Percentiles rank a stretch among this genome's conserved stretches.
Evolutionary conservation across 2,797 vertebrate species (phyloP).

Genomic region (Myripristis jacobus): DNA sequence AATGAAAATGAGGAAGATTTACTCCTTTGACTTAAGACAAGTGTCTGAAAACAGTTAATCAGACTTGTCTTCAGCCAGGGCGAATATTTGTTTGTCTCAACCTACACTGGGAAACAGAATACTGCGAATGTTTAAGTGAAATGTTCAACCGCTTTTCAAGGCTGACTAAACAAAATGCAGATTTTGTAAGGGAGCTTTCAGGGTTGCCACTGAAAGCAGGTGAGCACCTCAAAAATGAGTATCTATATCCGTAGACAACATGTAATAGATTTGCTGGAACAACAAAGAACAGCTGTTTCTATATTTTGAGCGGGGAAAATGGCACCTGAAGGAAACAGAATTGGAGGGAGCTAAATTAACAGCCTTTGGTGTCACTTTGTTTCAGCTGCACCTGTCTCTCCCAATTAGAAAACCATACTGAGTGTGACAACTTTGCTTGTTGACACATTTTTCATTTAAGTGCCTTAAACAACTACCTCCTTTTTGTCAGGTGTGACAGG

Average conservation of each 20-base stretch:
- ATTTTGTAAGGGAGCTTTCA: constrained; percentile 26
- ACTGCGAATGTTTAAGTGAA: constrained; percentile 20
- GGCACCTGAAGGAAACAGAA: constrained; percentile 11
- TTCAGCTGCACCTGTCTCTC: constrained; percentile 37
- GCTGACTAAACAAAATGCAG: constrained; percentile 35
- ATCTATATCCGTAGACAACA: not conserved
- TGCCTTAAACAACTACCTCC: constrained; percentile 29
- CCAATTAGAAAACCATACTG: constrained; percentile 29
- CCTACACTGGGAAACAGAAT: constrained; percentile 43
- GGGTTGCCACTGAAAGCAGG: constrained; percentile 37
- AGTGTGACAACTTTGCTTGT: constrained; percentile 29
- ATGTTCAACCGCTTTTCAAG: constrained; percentile 29
- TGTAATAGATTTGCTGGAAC: not conserved
- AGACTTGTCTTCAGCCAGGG: constrained; percentile 45
- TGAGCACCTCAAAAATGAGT: constrained; percentile 5
- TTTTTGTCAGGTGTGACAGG: constrained; percentile 27
- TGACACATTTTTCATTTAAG: constrained; percentile 28
- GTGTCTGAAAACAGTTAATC: constrained; percentile 66
- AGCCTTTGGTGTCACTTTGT: constrained; percentile 28
- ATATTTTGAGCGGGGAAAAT: constrained; percentile 1
- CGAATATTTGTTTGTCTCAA: constrained; percentile 33
- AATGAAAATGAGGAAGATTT: constrained; percentile 65
- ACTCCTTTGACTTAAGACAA: constrained; percentile 53
- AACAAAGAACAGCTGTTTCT: constrained; percentile 16
- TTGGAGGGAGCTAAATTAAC: constrained; percentile 27